Conservation (phyloP, 2,797 vertebrate species). For the Ibycter americanus region DNA sequence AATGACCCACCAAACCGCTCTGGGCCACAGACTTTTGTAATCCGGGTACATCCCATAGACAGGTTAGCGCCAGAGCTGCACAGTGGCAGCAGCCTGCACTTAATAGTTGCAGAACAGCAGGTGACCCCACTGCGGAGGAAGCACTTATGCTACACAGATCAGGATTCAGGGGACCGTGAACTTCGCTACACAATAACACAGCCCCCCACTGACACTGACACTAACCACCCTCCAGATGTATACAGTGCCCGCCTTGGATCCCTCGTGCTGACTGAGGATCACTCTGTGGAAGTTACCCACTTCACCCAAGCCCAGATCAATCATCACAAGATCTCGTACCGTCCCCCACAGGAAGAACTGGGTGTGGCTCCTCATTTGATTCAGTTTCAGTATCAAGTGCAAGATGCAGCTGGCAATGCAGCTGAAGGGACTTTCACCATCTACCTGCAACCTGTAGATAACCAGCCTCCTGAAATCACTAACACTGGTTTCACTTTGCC, state of each 20-base stretch:
- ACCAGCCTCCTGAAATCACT: constrained; percentile 92
- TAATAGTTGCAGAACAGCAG: constrained; percentile 93
- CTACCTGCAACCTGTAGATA: constrained; percentile 92
- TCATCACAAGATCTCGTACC: constrained; percentile 94
- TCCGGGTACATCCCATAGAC: constrained; percentile 89
- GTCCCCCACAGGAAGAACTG: constrained; percentile 89
- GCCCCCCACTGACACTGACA: constrained; percentile 89
- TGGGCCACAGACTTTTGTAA: constrained; percentile 82
- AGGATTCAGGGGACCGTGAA: constrained; percentile 93
- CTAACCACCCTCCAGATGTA: constrained; percentile 81
- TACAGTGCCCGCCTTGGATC: constrained; percentile 76
- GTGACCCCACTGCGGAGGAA: constrained; percentile 89
- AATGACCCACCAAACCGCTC: constrained; percentile 95
- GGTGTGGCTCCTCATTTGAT: constrained; percentile 91
- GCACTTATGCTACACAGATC: constrained; percentile 90
- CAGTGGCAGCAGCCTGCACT: constrained; percentile 84
- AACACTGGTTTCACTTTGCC: constrained; percentile 90
- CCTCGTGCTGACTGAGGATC: constrained; percentile 89
- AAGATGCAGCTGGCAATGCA: constrained; percentile 87
- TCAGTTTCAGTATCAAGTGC: constrained; percentile 89
- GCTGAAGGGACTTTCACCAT: constrained; percentile 86
- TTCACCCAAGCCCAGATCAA: constrained; percentile 98
- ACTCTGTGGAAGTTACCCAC: constrained; percentile 81
- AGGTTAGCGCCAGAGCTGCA: constrained; percentile 89
- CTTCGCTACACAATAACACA: constrained; percentile 87